Evolutionary conservation across 2,888 invertebrate species (phyloP), one percentile per base, ranked within the genome.

Genomic region (Mesochorus sp.): DNA sequence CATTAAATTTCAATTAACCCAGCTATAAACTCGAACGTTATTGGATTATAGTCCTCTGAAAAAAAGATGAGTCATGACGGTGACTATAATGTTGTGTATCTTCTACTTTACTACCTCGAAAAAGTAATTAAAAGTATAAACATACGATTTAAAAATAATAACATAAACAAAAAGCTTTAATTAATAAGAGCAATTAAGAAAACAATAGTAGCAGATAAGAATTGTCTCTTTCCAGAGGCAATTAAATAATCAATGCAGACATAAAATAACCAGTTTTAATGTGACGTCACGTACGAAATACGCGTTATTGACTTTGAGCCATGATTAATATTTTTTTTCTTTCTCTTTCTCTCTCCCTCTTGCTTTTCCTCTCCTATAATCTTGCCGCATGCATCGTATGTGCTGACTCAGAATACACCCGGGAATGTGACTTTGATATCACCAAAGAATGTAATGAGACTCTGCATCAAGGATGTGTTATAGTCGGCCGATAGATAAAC

Each of bases 281-380:
- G 57, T 57, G 44, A 71, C 31, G 31, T 37, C 31, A 5, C 10
- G 21, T 61, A 19, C 53, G 1, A 44, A 34, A 53, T 42, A 49
- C 12, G 26, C 17, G 26, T 28, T 68, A 73, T 55, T 55, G 61
- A 78, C 77, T 78, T 78, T 73, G 77, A 74, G 64, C 67, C 24
- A 28, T 17, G 73, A 78, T 78, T 78, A 78, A 62, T 31, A 42
- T 34, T 37, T 10, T 61, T 51, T 71, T 28, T 71, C 57, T 68
- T 21, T 57, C 14, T 37, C 44, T 19, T 34, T 24, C 57, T 59
- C 49, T 34, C 24, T 34, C 49, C 31, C 42, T 66, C 37, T 49
- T 10, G 12, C 47, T 47, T 28, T 68, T 28, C 24, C 12, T 6
- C 14, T 37, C 34, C 8, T n/a, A 19, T 34, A 31, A n/a, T 28